phyloP scores from a whole-genome alignment of 2,797 vertebrate genomes.

The Novumbra hubbsi region DNA sequence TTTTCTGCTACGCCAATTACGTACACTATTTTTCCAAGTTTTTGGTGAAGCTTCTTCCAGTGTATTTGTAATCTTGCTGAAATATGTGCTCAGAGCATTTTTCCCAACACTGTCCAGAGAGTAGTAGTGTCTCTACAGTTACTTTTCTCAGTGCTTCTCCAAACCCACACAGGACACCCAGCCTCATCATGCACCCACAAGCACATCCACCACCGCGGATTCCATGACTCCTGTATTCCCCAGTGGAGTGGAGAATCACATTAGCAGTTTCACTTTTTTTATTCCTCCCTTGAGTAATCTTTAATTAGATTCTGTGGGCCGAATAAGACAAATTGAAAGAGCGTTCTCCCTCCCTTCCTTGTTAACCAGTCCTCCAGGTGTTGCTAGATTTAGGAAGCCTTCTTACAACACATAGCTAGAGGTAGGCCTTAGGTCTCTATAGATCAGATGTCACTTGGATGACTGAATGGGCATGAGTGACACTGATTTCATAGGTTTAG shows the following conservation, averaged over 20 bases:
- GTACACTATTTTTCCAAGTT: too few relatives aligned
- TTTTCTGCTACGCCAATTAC: too few relatives aligned
- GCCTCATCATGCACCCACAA: too few relatives aligned
- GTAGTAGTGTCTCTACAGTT: too few relatives aligned
- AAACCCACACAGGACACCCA: too few relatives aligned
- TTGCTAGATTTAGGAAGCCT: conserved; percentile 3
- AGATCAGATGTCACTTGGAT: neutral
- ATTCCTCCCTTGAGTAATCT: conserved; percentile 26
- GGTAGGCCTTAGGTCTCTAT: neutral
- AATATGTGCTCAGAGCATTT: too few relatives aligned
- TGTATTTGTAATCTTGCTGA: too few relatives aligned
- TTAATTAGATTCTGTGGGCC: conserved; percentile 43
- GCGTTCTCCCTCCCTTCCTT: conserved; percentile 23
- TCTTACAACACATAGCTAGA: neutral
- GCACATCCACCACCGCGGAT: conserved; percentile 11
- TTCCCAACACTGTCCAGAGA: too few relatives aligned
- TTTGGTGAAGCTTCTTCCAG: too few relatives aligned
- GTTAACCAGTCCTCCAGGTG: conserved; percentile 38
- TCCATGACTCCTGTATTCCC: neutral
- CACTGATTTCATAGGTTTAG: neutral
- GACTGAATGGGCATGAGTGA: neutral
- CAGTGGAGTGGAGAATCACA: conserved; percentile 26
- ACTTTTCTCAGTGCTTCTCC: too few relatives aligned
- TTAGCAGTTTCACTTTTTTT: conserved; percentile 30
- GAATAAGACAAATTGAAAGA: conserved; percentile 40